Percentiles rank a stretch among this genome's conserved stretches.
Conservation (phyloP, 2,113 vertebrate genomes). For the Microtus richardsoni region DNA sequence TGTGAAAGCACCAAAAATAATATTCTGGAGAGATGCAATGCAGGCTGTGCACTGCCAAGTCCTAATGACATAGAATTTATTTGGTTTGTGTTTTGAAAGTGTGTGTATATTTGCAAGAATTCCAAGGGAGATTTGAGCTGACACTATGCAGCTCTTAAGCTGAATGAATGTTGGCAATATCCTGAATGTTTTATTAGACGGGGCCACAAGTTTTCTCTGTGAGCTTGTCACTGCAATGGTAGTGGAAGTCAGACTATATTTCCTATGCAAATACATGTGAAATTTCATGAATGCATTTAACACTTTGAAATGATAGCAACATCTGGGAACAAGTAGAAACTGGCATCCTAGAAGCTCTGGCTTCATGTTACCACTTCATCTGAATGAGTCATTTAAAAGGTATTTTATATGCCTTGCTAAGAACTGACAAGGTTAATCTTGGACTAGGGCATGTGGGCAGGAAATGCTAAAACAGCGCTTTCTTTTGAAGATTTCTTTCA, state of each 20-base stretch:
- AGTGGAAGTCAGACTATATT: constrained; percentile 51
- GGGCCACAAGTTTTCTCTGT: constrained; percentile 48
- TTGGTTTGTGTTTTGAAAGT: constrained; percentile 45
- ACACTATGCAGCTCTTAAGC: constrained; percentile 11
- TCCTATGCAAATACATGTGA: constrained; percentile 61
- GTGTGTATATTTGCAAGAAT: constrained; percentile 28
- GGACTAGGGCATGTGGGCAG: constrained; percentile 44
- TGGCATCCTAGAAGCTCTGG: constrained; percentile 43
- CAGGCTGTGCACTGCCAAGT: not conserved
- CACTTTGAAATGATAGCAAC: constrained; percentile 71
- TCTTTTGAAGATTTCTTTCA: constrained; percentile 67
- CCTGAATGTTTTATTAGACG: constrained; percentile 47
- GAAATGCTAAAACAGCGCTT: constrained; percentile 62
- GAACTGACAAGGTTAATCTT: constrained; percentile 72
- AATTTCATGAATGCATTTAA: constrained; percentile 60
- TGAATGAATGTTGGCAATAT: constrained; percentile 16
- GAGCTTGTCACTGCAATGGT: constrained; percentile 30
- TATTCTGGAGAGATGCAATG: not conserved
- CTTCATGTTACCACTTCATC: constrained; percentile 72
- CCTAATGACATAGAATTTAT: constrained; percentile 44
- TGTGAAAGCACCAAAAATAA: not conserved
- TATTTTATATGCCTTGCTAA: constrained; percentile 65
- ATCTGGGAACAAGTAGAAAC: constrained; percentile 76
- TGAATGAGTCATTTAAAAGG: constrained; percentile 68
- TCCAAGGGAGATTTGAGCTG: constrained; percentile 9